Evolutionary conservation across 1,140 invertebrate genomes (phyloP).

Genomic region (Lasioglossum baleicum): DNA sequence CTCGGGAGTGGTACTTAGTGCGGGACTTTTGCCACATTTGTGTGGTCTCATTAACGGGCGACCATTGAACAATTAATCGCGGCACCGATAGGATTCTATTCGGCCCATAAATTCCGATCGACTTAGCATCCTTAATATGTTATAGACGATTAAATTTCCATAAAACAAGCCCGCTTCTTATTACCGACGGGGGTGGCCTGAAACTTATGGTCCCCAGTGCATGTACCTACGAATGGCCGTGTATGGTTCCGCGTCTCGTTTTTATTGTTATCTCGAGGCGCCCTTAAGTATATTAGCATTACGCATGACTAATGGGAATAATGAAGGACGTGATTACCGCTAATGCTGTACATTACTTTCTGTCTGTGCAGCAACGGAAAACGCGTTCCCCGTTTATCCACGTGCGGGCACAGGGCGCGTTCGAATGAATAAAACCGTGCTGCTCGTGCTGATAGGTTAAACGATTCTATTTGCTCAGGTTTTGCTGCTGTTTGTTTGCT

Average conservation of each 20-base stretch:
- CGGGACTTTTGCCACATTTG: too few species aligned
- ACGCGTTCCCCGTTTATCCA: background rate
- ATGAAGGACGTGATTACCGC: slow-evolving; percentile 72
- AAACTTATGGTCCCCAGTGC: slow-evolving; percentile 11
- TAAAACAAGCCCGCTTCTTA: background rate
- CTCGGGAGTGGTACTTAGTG: too few species aligned
- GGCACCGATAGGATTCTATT: background rate
- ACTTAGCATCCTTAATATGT: background rate
- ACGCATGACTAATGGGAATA: slow-evolving; percentile 75
- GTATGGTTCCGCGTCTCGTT: slow-evolving; percentile 69
- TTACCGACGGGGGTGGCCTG: background rate
- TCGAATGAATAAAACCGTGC: too few species aligned
- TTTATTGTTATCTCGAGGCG: slow-evolving; percentile 71
- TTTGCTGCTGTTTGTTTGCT: background rate
- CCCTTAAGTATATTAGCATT: slow-evolving; percentile 70
- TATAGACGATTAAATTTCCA: background rate
- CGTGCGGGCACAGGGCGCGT: background rate
- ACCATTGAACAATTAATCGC: too few species aligned
- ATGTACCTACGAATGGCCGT: slow-evolving; percentile 71
- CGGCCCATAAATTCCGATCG: background rate
- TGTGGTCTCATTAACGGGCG: too few species aligned
- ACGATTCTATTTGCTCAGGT: slow-evolving; percentile 19
- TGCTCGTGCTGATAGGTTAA: background rate
- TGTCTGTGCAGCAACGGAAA: slow-evolving; percentile 13
- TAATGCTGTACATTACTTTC: slow-evolving; percentile 58